Conservation (phyloP, 1,140 invertebrate species). For the Amyelois transitella region DNA sequence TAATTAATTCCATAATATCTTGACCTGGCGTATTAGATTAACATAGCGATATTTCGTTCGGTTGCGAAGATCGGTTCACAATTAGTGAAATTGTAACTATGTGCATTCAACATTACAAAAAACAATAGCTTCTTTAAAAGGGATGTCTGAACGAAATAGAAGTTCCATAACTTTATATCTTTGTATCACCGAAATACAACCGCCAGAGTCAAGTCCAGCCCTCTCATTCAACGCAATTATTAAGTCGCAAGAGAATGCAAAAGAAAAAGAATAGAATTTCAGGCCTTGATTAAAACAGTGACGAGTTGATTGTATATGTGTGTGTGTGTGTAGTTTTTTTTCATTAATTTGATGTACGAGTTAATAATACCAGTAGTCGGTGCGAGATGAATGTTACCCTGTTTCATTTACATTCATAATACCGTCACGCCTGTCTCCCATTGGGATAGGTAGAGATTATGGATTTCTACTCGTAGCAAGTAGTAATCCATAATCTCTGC, state of each 20-base stretch:
- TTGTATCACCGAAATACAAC: conserved; percentile 11
- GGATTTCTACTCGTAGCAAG: too few relatives aligned
- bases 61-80: not conserved
- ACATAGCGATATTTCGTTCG: not conserved
- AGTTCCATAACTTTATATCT: not conserved
- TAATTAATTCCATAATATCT: not conserved
- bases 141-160: not conserved
- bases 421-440: too few relatives aligned
- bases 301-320: conserved; percentile 58
- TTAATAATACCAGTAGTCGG: conserved; percentile 15
- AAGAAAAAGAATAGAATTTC: conserved; percentile 55
- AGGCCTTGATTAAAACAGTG: conserved; percentile 68
- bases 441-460: too few relatives aligned
- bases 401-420: not conserved
- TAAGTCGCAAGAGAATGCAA: conserved; percentile 56
- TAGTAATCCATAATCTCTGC: too few relatives aligned
- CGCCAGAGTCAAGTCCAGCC: conserved; percentile 23
- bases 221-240: conserved; percentile 68
- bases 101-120: not conserved
- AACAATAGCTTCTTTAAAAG: not conserved
- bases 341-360: not conserved
- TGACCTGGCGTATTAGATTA: too few relatives aligned
- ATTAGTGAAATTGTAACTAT: not conserved
- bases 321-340: not conserved
- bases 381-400: not conserved